Percentiles rank a stretch among this genome's conserved stretches.
These are phyloP conservation scores for Cybosia mesomella DNA, from an alignment of 2,888 invertebrate species.

Conservation along the genomic window DNA sequence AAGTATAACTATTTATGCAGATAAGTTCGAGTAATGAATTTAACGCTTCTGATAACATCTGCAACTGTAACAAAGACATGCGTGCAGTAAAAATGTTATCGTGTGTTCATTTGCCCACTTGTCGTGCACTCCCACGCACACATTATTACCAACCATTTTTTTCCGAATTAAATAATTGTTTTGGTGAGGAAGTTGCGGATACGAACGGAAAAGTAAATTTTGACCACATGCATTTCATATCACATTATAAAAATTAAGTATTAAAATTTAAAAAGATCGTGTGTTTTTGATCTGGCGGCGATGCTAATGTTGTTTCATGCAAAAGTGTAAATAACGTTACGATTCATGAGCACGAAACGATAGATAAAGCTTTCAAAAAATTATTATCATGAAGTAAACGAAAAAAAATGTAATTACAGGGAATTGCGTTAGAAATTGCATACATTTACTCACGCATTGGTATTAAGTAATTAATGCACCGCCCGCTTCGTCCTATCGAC, in stretches of 20 bases:
- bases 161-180: constrained; percentile 71
- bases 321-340: constrained; percentile 77
- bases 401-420: constrained; percentile 76
- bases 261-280: constrained; percentile 47
- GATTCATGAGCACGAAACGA: constrained; percentile 74
- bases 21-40: constrained; percentile 56
- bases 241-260: constrained; percentile 48
- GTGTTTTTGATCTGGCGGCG: constrained; percentile 54
- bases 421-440: constrained; percentile 81
- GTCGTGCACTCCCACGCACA: constrained; percentile 72
- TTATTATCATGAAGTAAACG: constrained; percentile 73
- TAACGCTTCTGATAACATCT: constrained; percentile 68
- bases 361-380: constrained; percentile 83
- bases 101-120: constrained; percentile 50
- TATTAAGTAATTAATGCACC: constrained; percentile 83
- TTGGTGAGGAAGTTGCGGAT: constrained; percentile 79
- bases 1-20: constrained; percentile 54
- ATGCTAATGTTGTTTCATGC: constrained; percentile 63
- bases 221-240: constrained; percentile 67
- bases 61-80: constrained; percentile 65
- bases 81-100: constrained; percentile 59
- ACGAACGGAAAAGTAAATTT: constrained; percentile 68
- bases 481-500: constrained; percentile 69
- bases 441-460: constrained; percentile 81
- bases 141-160: constrained; percentile 50